Evolutionary conservation across 2,888 invertebrate species (phyloP), one percentile per base, ranked within the genome.

Genomic region (Drosophila macrothrix): DNA sequence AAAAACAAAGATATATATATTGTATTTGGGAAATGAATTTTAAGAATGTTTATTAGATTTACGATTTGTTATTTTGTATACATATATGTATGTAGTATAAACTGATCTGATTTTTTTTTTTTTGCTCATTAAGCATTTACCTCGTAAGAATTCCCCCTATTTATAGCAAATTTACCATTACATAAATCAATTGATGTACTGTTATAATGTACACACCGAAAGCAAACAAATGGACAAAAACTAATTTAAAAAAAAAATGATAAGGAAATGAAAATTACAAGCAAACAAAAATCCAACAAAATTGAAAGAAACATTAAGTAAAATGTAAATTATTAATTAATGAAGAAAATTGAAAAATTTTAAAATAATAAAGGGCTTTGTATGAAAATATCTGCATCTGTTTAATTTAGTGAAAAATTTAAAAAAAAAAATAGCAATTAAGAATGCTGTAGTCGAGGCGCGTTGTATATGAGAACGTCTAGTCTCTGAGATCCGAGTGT

Each of bases 281-380:
- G 43, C 54, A 54, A 39, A 67, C 37, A 67, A 73, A 60, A 22
- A 49, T 67, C 33, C 9, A 59, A 61, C 56, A 76, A 68, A 60
- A 64, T 61, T 58, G 37, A 67, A 63, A 55, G 68, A 59, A 62
- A 65, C 49, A 73, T 56, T 70, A 81, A 76, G 74, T 75, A 80
- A 78, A 80, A 76, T 89, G 90, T 89, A 89, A 81, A 87, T 84
- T 86, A 86, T 78, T 80, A 88, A 88, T 77, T 88, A 79, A 84
- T 72, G 69, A 84, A 43, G 65, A 88, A 83, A 86, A 82, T 84
- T 79, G 83, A 71, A 77, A 78, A 85, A 88, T 83, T 91, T 90
- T 81, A 90, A 89, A 68, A 88, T 90, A 90, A 88, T 84, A 89
- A 91, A 85, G 90, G 83, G 89, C 90, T 91, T 91, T 90, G 89